Percentiles rank a stretch among this genome's conserved stretches.
phyloP scores from a whole-genome alignment of 2,113 vertebrate genomes.

The Cyprinodon variegatus region DNA sequence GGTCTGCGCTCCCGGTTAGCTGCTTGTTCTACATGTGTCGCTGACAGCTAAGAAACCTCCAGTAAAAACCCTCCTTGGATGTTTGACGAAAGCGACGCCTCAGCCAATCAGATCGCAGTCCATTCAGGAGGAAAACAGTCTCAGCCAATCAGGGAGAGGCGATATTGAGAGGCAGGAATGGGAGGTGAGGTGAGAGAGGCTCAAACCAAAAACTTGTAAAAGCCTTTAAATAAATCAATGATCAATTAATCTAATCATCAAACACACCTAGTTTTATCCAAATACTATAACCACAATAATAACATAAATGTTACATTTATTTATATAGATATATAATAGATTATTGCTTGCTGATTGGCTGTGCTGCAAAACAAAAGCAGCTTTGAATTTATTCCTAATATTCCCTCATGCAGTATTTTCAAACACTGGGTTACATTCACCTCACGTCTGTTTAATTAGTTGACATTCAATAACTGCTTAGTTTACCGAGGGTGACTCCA shows the following conservation, averaged over 20 bases:
- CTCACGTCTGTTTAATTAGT: constrained; percentile 72
- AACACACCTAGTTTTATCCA: neutral
- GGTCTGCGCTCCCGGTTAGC: constrained; percentile 50
- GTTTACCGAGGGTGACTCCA: constrained; percentile 65
- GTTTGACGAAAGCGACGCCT: constrained; percentile 79
- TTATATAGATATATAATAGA: neutral
- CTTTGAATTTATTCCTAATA: neutral
- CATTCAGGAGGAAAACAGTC: constrained; percentile 89
- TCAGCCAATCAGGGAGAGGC: constrained; percentile 82
- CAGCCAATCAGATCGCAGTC: constrained; percentile 84
- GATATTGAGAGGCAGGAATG: constrained; percentile 51
- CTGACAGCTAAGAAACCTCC: constrained; percentile 90
- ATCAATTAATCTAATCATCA: no score
- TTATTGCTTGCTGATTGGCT: neutral
- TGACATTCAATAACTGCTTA: constrained; percentile 69
- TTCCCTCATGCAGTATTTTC: neutral
- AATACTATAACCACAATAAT: neutral
- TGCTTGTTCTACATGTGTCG: constrained; percentile 88
- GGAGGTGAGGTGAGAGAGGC: constrained; percentile 42
- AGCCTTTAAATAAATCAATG: no score
- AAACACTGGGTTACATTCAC: constrained; percentile 27
- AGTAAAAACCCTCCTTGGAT: constrained; percentile 83
- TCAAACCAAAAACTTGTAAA: no score
- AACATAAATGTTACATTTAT: neutral
- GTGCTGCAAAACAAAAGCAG: neutral